Evolutionary conservation across 2,888 invertebrate species (phyloP).

Genomic region (Plebejus argus): DNA sequence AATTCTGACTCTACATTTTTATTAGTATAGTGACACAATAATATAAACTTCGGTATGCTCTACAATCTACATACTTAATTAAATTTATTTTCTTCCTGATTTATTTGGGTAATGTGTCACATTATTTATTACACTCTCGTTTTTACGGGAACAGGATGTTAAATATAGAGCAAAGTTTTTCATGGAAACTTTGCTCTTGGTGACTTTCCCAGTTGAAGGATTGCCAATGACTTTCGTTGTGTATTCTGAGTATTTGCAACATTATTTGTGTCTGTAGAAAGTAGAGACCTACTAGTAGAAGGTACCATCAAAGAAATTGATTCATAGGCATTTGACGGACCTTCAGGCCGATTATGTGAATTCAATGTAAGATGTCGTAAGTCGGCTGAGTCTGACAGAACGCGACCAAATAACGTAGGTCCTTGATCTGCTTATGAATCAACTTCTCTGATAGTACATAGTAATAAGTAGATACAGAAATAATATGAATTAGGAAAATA

Average conservation of each 20-base stretch:
- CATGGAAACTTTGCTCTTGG: conserved; percentile 5
- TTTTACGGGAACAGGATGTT: conserved; percentile 4
- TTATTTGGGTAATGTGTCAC: not conserved
- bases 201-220: not conserved
- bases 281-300: not conserved
- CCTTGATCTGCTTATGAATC: too few species aligned
- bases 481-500: too few species aligned
- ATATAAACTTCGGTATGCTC: not conserved
- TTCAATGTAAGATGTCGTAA: too few species aligned
- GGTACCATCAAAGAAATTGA: not conserved
- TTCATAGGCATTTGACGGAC: too few species aligned
- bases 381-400: too few species aligned
- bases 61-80: not conserved
- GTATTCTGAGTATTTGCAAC: not conserved
- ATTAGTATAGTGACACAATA: not conserved
- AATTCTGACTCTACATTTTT: too few species aligned
- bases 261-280: not conserved
- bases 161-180: not conserved
- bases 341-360: too few species aligned
- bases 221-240: not conserved
- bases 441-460: too few species aligned
- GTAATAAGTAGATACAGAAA: too few species aligned
- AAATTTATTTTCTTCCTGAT: not conserved
- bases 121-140: not conserved
- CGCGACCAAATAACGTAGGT: too few species aligned